Evolutionary conservation across 2,113 vertebrate species (phyloP).

Genomic region (Halichoerus grypus): DNA sequence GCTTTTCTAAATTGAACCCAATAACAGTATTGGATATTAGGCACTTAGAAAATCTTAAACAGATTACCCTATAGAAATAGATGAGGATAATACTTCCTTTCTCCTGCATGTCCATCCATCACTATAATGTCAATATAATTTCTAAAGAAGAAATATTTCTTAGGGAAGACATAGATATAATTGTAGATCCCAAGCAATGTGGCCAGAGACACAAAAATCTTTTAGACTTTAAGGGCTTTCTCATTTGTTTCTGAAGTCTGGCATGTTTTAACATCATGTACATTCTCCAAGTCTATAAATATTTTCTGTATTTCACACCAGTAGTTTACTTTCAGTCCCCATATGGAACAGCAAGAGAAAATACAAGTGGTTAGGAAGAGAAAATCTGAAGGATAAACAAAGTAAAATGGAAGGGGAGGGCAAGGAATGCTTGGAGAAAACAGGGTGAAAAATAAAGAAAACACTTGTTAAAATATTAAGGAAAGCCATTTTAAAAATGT

Average conservation of each 20-base stretch:
- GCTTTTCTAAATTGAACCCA: not conserved
- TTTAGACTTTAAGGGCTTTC: not conserved
- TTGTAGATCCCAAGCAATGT: not conserved
- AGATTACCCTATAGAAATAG: not conserved
- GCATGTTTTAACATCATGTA: not conserved
- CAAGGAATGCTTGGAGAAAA: not conserved
- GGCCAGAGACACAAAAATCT: not conserved
- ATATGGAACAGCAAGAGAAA: not conserved
- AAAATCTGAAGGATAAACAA: not conserved
- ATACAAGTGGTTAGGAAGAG: not conserved
- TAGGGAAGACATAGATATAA: not conserved
- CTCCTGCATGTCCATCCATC: not conserved
- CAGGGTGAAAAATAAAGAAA: not conserved
- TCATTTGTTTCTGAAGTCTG: not conserved
- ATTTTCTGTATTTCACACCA: not conserved
- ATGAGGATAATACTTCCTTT: not conserved
- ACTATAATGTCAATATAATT: conserved; percentile 27
- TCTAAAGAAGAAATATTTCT: not conserved
- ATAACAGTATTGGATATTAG: not conserved
- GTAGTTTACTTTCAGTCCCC: not conserved
- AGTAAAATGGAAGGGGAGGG: not conserved
- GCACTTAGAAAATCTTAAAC: not conserved
- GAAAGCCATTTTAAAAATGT: not conserved
- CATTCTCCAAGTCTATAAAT: not conserved
- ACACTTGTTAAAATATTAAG: not conserved